phyloP scores from a whole-genome alignment of 2,113 vertebrate genomes.

The Petrocephalus microphthalmus region DNA sequence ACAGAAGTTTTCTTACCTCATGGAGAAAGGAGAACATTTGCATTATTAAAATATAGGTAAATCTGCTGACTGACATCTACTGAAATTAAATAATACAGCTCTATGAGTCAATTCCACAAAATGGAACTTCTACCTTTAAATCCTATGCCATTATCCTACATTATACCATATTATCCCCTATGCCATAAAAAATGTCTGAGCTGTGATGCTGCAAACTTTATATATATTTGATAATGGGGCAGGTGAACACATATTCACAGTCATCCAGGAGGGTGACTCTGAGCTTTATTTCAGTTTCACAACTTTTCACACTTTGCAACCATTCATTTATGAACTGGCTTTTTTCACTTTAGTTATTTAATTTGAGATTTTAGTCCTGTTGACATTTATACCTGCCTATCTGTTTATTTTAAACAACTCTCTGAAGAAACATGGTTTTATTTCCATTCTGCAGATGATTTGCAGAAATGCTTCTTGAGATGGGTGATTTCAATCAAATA shows the following conservation, averaged over 20 bases:
- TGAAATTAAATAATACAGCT: neutral
- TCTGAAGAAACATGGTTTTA: neutral
- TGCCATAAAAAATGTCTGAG: neutral
- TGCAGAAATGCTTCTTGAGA: neutral
- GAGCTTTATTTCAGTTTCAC: neutral
- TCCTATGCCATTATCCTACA: neutral
- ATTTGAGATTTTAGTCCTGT: neutral
- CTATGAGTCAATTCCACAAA: neutral
- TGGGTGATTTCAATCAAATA: neutral
- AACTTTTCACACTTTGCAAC: neutral
- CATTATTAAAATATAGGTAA: neutral
- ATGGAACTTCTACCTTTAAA: neutral
- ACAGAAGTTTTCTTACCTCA: neutral
- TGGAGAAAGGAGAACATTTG: neutral
- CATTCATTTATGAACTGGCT: neutral
- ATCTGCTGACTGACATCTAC: neutral
- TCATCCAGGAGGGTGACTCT: neutral
- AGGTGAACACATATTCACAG: neutral
- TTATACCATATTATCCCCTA: neutral
- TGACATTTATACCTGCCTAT: conserved; percentile 16
- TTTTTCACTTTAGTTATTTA: neutral
- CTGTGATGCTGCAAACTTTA: neutral
- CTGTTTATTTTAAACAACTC: neutral
- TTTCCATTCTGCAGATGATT: neutral
- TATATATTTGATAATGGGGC: neutral